Conservation (phyloP, 2,113 vertebrate species). For the Tenrec ecaudatus region DNA sequence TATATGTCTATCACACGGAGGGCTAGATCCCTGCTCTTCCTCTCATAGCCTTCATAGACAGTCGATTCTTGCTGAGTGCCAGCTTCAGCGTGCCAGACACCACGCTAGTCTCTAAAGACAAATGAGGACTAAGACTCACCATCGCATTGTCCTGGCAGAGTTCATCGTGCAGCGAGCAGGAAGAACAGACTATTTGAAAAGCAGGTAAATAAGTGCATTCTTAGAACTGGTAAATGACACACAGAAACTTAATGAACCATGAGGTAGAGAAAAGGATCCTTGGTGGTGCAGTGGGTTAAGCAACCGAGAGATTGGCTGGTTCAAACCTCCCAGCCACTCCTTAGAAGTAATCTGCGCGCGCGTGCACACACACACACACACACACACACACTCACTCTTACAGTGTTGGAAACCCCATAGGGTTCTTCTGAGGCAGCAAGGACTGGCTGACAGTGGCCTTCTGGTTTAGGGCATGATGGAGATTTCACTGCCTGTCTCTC, state of each 20-base stretch:
- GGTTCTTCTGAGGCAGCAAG: no score
- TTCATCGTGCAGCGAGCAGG: not conserved
- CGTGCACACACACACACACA: no score
- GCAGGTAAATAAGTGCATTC: not conserved
- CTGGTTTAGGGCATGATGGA: not conserved
- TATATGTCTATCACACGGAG: not conserved
- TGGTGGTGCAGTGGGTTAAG: no score
- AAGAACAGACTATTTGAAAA: conserved; percentile 4
- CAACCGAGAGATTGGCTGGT: no score
- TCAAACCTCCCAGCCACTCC: no score
- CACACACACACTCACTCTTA: no score
- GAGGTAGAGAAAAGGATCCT: no score
- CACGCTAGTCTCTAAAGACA: not conserved
- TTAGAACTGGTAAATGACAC: not conserved
- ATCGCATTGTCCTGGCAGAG: not conserved
- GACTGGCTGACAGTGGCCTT: no score
- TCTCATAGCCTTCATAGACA: not conserved
- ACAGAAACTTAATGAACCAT: not conserved
- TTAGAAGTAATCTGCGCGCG: no score
- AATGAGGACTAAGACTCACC: not conserved
- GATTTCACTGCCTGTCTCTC: not conserved
- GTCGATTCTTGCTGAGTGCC: not conserved
- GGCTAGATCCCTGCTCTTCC: not conserved
- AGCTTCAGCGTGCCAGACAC: not conserved
- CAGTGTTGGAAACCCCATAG: no score